Conservation (phyloP, 2,888 invertebrate genomes). For the Drosophila histrio region DNA sequence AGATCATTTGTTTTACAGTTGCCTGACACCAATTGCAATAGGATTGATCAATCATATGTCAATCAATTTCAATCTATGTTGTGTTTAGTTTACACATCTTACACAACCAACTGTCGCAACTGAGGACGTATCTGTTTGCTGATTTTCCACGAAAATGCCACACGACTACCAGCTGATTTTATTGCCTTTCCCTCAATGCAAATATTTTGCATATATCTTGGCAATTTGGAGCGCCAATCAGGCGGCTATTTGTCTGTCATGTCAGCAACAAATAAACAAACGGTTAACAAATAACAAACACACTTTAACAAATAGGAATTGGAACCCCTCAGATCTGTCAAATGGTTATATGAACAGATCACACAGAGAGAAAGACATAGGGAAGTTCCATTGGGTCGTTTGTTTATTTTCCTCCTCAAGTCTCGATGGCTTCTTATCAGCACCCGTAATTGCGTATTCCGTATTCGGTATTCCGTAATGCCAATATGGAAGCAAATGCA, state of each 20-base stretch:
- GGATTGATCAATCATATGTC: conserved; percentile 4
- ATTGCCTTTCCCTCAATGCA: conserved; percentile 14
- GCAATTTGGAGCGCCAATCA: conserved; percentile 47
- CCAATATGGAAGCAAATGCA: conserved; percentile 33
- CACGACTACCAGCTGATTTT: neutral
- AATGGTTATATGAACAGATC: neutral
- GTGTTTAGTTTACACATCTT: neutral
- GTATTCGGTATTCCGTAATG: conserved; percentile 6
- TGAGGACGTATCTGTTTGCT: neutral
- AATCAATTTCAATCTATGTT: neutral
- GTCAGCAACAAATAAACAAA: conserved; percentile 32
- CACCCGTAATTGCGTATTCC: neutral
- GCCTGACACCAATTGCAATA: neutral
- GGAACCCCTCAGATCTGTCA: neutral
- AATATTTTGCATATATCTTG: conserved; percentile 45
- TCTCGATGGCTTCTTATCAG: conserved; percentile 41
- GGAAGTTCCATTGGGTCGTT: conserved; percentile 4
- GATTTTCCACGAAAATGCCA: neutral
- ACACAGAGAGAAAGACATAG: neutral
- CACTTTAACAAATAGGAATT: conserved; percentile 17
- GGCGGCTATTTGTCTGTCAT: conserved; percentile 48
- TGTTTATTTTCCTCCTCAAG: conserved; percentile 7
- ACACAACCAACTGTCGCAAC: neutral
- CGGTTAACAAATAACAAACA: conserved; percentile 25
- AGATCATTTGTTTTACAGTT: neutral